Base-by-base conservation (phyloP, 2,797 vertebrate genomes). In the Nyctalus aviator region DNA sequence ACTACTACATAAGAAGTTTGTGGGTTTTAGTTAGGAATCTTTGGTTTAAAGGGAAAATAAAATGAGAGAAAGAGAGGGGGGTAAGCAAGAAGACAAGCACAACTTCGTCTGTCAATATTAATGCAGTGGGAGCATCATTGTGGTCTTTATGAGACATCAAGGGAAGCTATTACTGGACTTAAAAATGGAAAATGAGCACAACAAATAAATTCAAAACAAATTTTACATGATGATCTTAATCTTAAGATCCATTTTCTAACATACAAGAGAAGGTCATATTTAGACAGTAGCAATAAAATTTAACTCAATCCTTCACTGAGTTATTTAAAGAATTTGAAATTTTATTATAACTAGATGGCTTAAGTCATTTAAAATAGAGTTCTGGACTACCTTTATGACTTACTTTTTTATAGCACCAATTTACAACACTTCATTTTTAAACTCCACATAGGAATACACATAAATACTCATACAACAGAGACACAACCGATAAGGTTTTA, bases 401-500 rank as follows among this genome's bases (percentile, higher is more conserved):
- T 66, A 7, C 12, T 64, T 68, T 41, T 82, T 41, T 48, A 77
- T 18, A 88, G 23, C 35, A 72, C 76, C 91, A 55, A 85, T 86
- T 95, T 89, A 76, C 7, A 86, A 88, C 12, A 41, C 23, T 69
- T 79, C 72, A 18, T 90, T 66, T 75, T 86, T 68, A 76, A 94
- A 73, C 59, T 68, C 68, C 15, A 82, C 10, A 3, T 21, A 83
- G 72, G 44, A 84, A 50, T 32, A 78, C 18, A 77, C 20, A 73
- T 73, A 89, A 84, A 69, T 57, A 76, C 57, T 55, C 14, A 44
- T 6, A 73, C 86, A 50, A 87, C 35, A 71, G 57, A 97, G 57
- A 93, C 62, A 76, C 25, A 87, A 86, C 94, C 81, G 48, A 55
- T 91, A 90, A 94, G 18, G 14, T 82, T 53, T 78, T 81, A 78